Evolutionary conservation across 2,888 invertebrate genomes (phyloP), one percentile per base, ranked within the genome.

Genomic region (Campoletis raptor): DNA sequence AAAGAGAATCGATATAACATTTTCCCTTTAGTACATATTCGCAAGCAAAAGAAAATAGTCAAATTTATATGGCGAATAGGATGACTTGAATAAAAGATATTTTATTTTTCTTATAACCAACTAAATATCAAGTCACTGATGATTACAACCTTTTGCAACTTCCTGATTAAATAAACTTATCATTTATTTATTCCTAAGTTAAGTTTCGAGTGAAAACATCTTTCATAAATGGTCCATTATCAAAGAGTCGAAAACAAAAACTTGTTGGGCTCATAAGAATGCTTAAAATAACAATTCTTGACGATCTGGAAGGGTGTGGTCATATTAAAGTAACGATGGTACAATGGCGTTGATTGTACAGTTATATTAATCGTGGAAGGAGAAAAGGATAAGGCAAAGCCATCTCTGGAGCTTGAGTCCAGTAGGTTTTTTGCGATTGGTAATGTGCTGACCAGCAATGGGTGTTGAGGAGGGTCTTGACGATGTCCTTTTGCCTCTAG

Each of bases 361-460:
- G 66, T 37, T 42, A 42, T 24, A 69, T 66, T 18, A 7, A 10
- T 69, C 42, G 21, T 86, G 89, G 86, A 87, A 37, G n/a, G 70
- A 76, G 83, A 64, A 48, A 80, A 74, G 52, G 69, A 30, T 12
- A 76, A 42, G 42, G 57, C 57, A 61, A 40, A 67, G 54, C 48
- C 48, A 77, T 45, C 48, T 61, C 37, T 48, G 82, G 64, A 48
- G 18, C 52, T 72, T 8, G 87, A 79, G 89, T 88, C 78, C 86
- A 81, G 87, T 90, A 90, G 89, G 92, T 92, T 92, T 73, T 92
- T 92, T 91, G 91, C 90, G 87, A 88, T 89, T 91, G 91, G 91
- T 93, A 42, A 93, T 93, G 91, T 93, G 93, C 93, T 93, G 93
- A 93, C 93, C 93, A 91, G 89, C 89, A 92, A 92, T 92, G 92